Evolutionary conservation across 2,888 invertebrate genomes (phyloP), one percentile per base, ranked within the genome.

Genomic region (Vanessa cardui): DNA sequence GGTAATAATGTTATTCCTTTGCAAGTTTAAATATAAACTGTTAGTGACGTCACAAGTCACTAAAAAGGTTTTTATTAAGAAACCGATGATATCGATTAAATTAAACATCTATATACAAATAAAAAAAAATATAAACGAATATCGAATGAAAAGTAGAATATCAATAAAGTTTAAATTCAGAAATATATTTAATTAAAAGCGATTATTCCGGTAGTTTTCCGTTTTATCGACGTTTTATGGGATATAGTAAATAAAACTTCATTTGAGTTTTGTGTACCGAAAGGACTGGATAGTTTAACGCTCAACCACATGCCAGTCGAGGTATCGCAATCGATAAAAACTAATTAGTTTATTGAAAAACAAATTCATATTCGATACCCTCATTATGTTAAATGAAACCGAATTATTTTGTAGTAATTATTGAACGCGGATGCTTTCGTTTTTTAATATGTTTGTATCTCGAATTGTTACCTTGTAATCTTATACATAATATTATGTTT

Each of bases 161-260:
- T 65, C 70, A 61, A 66, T 59, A 68, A 70, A 72, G 71, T 59
- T 70, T 65, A 72, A 72, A 75, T 69, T 68, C 64, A 62, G 68
- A 66, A 61, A 81, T 82, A 80, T 82, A 85, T 88, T 88, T 86
- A 88, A 90, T 90, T 87, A 81, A 89, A 89, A 86, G 81, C 85
- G 77, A 83, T 89, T 85, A 86, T 87, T 84, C 81, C 81, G 81
- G 84, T 88, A 86, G 89, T 88, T 87, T 88, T 85, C 84, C 88
- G 85, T 82, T 84, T 85, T 87, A 89, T 88, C 85, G 81, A 84
- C 81, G 83, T 88, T 89, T 90, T 87, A 91, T 85, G 78, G 56
- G 85, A 78, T 80, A 83, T 77, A 81, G 87, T 87, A 83, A 88
- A 89, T 89, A 86, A 87, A 86, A 80, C 77, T 76, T 76, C 76